Base-by-base conservation (phyloP, 2,113 vertebrate genomes). In the Lepisosteus oculatus region DNA sequence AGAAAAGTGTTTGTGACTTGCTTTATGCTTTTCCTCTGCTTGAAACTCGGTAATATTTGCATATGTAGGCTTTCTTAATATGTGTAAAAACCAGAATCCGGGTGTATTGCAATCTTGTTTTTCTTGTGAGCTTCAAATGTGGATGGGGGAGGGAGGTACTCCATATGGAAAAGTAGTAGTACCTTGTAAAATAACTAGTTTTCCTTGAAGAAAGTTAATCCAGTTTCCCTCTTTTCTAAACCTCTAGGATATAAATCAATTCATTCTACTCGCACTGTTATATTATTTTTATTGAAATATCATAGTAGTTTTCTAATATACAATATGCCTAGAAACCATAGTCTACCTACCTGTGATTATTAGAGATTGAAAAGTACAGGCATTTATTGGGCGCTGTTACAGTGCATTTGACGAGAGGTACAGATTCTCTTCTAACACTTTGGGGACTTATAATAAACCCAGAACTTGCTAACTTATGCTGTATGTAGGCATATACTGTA, bases 271-370 rank as follows among this genome's bases (percentile, higher is more conserved):
- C 15, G 13, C n/a, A 59, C 47, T 68, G n/a, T 68, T 17, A 17
- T 17, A 68, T 69, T 76, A 71, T 72, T 73, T 74, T 79, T 78
- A 73, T 59, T 55, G 65, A 66, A 71, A 77, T 73, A 61, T 74
- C 43, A 68, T 54, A 71, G 74, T 64, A 68, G 67, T 76, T 72
- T 72, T 78, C 71, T 70, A 74, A 70, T 75, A 77, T 72, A 72
- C 65, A 67, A 71, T 70, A 64, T 67, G 51, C 63, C 66, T 8
- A 64, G 42, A 66, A 57, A 72, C 43, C 51, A 55, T 13, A 61
- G 43, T 62, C 29, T 57, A 57, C 43, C 13, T n/a, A 17, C 51
- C 57, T 77, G 59, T 68, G 72, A 74, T 61, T 51, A 61, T 59
- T 70, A 67, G 5, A 12, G 56, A 63, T 15, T 56, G 61, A 70